Evolutionary conservation across 2,888 invertebrate species (phyloP).

Genomic region (Aplocera efformata): DNA sequence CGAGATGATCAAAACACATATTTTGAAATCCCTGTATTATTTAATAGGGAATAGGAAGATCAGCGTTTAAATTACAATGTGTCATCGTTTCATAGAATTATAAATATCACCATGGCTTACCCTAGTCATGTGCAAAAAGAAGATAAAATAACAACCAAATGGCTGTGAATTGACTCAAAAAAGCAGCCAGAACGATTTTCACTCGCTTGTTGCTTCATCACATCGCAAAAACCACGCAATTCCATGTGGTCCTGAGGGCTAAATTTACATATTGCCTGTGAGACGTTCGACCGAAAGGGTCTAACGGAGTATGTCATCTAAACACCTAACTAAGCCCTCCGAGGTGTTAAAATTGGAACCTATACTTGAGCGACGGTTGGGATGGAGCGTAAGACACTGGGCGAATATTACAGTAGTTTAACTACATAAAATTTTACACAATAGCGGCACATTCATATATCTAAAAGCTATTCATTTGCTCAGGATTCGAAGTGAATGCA

Average conservation of each 20-base stretch:
- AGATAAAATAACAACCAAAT: conserved; percentile 11
- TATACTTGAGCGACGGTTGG: conserved; percentile 38
- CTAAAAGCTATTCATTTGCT: conserved; percentile 8
- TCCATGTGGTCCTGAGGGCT: too few species aligned
- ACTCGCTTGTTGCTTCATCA: too few species aligned
- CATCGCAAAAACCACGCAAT: too few species aligned
- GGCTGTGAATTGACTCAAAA: conserved; percentile 9
- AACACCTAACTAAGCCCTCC: too few species aligned
- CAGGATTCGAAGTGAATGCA: conserved; percentile 2
- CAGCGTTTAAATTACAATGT: conserved; percentile 12
- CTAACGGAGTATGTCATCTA: too few species aligned
- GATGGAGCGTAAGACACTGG: conserved; percentile 40
- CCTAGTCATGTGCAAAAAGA: conserved; percentile 15
- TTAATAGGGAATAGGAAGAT: conserved; percentile 9
- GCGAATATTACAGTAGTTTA: conserved; percentile 34
- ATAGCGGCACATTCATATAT: conserved; percentile 9
- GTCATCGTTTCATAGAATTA: conserved; percentile 7
- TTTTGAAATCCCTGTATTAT: background rate
- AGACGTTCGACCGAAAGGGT: too few species aligned
- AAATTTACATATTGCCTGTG: too few species aligned
- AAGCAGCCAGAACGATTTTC: conserved; percentile 16
- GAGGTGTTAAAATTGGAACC: conserved; percentile 17
- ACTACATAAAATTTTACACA: conserved; percentile 31
- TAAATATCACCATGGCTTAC: conserved; percentile 19
- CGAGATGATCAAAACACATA: too few species aligned